Base-by-base conservation (phyloP, 2,888 invertebrate species). In the Furcula furcula region DNA sequence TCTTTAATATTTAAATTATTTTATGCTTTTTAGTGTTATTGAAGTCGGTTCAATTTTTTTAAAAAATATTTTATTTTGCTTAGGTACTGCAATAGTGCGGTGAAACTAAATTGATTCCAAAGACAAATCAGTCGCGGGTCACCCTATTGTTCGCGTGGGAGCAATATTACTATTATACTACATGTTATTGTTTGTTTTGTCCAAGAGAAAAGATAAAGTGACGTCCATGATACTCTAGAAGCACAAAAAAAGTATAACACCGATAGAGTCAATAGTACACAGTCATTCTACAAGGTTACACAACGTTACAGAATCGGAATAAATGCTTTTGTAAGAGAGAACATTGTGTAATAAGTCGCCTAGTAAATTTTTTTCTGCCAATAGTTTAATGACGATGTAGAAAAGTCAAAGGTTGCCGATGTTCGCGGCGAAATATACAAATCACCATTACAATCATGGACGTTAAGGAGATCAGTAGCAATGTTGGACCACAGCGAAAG, bases 101-200 rank as follows among this genome's bases (percentile, higher is more conserved):
- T 70, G 84, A 84, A 84, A 85, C 65, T 60, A 66, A 80, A 78
- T 79, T 74, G 69, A 77, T 77, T 71, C 63, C 44, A 53, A 69
- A 76, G 66, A 76, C 76, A 80, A n/a, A 79, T 80, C 69, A 63
- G 65, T 69, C 64, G 67, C 72, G 65, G 65, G 70, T 61, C 66
- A 69, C 62, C 71, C 77, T 70, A 84, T 85, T 85, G 84, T 84
- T 74, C 46, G 72, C 75, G 79, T 84, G 84, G 76, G 83, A 84
- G 69, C 65, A 66, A 74, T 76, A 68, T 57, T 57, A 55, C 60
- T 44, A 58, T 76, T 68, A 58, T 57, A 55, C 60, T 44, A 58
- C 35, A 36, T 42, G 38, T 52, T n/a, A 40, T 59, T 54, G 49
- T 62, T 63, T 67, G 61, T 57, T 64, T 60, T 51, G 50, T 49